phyloP scores from a whole-genome alignment of 1,140 invertebrate genomes.

The Papilio polyxenes region DNA sequence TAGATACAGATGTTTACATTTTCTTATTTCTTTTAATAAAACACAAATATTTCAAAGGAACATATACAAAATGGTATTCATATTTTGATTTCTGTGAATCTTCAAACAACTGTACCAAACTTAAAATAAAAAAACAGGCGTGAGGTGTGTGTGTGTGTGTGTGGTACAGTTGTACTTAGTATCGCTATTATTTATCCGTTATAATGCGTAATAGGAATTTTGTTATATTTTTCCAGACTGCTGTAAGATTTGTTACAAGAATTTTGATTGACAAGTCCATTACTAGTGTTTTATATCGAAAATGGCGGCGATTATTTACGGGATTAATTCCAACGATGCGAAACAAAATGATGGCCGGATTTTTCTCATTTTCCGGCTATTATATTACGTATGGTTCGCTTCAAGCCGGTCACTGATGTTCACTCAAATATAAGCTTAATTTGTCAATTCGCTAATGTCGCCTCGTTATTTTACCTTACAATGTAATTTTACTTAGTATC shows the following conservation, averaged over 20 bases:
- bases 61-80: too few relatives aligned
- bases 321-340: slow-evolving; percentile 38
- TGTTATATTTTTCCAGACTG: not conserved
- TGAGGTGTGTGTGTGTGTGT: too few relatives aligned
- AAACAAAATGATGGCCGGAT: slow-evolving; percentile 40
- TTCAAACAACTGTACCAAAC: too few relatives aligned
- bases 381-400: slow-evolving; percentile 37
- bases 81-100: too few relatives aligned
- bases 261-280: slow-evolving; percentile 29
- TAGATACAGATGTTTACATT: not conserved
- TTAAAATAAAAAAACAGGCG: too few relatives aligned
- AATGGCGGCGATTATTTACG: slow-evolving; percentile 37
- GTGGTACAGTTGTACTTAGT: too few relatives aligned
- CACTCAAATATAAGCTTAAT: slow-evolving; percentile 40
- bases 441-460: slow-evolving; percentile 38
- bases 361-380: slow-evolving; percentile 40
- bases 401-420: slow-evolving; percentile 34
- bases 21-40: not conserved
- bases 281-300: slow-evolving; percentile 36
- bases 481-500: slow-evolving; percentile 11
- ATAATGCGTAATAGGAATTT: not conserved
- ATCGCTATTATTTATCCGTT: too few relatives aligned
- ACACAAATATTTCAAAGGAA: too few relatives aligned
- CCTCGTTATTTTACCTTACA: slow-evolving; percentile 33
- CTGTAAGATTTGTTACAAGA: not conserved